Evolutionary conservation across 2,888 invertebrate species (phyloP).

Genomic region (Patella ulyssiponensis): DNA sequence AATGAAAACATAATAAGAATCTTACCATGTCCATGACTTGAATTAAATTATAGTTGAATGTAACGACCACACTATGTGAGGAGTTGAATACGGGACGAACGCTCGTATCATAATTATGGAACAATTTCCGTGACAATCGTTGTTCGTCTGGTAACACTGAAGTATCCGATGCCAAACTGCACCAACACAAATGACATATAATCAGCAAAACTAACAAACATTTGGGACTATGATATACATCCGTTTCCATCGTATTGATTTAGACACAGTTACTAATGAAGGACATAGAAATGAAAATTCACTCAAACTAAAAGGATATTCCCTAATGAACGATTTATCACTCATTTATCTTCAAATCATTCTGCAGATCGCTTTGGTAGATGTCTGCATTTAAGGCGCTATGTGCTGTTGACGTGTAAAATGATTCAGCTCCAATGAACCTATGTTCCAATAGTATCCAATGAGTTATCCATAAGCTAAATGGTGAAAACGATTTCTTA

Average conservation of each 20-base stretch:
- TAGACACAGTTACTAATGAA: too few relatives aligned
- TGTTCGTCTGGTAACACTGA: constrained; percentile 70
- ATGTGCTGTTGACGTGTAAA: too few relatives aligned
- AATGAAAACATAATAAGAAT: constrained; percentile 13
- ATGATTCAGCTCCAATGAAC: too few relatives aligned
- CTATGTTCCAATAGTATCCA: too few relatives aligned
- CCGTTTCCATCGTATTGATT: constrained; percentile 12
- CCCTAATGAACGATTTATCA: too few relatives aligned
- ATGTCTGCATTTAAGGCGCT: too few relatives aligned
- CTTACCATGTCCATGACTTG: constrained; percentile 76
- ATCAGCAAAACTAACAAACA: background rate
- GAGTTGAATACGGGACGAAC: constrained; percentile 75
- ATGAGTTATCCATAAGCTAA: too few relatives aligned
- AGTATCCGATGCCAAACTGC: background rate
- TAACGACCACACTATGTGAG: constrained; percentile 72
- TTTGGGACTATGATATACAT: background rate
- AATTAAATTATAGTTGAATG: constrained; percentile 75
- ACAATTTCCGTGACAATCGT: constrained; percentile 72
- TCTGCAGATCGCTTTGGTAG: too few relatives aligned
- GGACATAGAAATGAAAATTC: too few relatives aligned
- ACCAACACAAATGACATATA: background rate
- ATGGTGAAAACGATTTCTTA: too few relatives aligned
- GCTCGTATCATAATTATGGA: constrained; percentile 74
- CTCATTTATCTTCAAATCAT: too few relatives aligned
- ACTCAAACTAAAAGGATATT: too few relatives aligned